phyloP scores from a whole-genome alignment of 1,140 invertebrate genomes.

The Diplogasteroides magnus region DNA sequence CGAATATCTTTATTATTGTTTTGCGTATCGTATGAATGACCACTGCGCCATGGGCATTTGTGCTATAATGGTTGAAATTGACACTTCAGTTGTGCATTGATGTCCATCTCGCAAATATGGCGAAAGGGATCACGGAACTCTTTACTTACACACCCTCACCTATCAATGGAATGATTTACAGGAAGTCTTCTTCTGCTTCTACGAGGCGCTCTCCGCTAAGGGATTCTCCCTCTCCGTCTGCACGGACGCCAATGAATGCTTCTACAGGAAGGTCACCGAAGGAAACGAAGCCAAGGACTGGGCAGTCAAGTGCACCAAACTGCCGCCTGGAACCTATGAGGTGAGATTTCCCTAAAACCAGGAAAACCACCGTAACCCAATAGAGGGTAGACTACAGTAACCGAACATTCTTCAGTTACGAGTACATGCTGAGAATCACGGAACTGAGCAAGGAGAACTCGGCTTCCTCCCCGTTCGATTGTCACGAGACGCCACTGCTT shows the following conservation, averaged over 20 bases:
- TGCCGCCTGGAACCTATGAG: constrained; percentile 32
- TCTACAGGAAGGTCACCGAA: constrained; percentile 28
- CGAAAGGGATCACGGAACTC: too few relatives aligned
- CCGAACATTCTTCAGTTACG: constrained; percentile 12
- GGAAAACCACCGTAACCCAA: not conserved
- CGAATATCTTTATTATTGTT: too few relatives aligned
- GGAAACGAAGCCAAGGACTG: constrained; percentile 13
- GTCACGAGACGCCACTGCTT: constrained; percentile 26
- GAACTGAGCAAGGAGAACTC: constrained; percentile 31
- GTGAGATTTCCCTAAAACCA: not conserved
- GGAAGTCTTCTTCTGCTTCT: constrained; percentile 34
- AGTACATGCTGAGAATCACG: constrained; percentile 32
- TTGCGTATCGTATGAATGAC: too few relatives aligned
- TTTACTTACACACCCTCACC: not conserved
- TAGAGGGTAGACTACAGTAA: too few relatives aligned
- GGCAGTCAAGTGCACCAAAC: constrained; percentile 28
- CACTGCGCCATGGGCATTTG: too few relatives aligned
- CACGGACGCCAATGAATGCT: constrained; percentile 31
- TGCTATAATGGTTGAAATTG: too few relatives aligned
- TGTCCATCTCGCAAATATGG: too few relatives aligned
- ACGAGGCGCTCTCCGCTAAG: constrained; percentile 30
- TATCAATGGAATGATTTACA: constrained; percentile 1
- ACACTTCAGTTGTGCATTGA: too few relatives aligned
- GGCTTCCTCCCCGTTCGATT: constrained; percentile 32
- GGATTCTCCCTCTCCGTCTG: constrained; percentile 27